phyloP scores from a whole-genome alignment of 1,140 invertebrate species.

The fruit fly (Drosophila melanogaster) region DNA sequence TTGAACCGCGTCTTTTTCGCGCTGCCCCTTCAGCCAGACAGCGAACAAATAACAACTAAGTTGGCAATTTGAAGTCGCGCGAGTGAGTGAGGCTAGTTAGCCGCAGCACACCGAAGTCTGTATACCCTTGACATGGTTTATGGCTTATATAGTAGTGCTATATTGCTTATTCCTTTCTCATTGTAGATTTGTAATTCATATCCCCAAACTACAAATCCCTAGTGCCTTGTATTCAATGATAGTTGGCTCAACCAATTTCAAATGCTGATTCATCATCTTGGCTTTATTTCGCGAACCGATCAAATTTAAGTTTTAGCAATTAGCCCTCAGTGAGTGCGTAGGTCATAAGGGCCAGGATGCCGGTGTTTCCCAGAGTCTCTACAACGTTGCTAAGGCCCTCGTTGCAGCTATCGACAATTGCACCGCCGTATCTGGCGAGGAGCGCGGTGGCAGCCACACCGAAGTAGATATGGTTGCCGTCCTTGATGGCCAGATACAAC shows the following conservation, averaged over 20 bases:
- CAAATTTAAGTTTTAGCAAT: not conserved
- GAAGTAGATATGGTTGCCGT: slow-evolving; percentile 31
- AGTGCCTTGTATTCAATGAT: too few species aligned
- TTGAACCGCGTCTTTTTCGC: not conserved
- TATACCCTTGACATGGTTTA: slow-evolving; percentile 6
- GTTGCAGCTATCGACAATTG: slow-evolving; percentile 16
- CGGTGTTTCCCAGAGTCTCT: slow-evolving; percentile 35
- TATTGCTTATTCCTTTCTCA: too few species aligned
- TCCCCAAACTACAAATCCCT: too few species aligned
- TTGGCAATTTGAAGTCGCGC: slow-evolving; percentile 79
- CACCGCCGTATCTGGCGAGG: slow-evolving; percentile 32
- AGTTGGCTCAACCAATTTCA: too few species aligned
- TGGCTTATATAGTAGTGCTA: too few species aligned
- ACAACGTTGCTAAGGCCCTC: slow-evolving; percentile 8
- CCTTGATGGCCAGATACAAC: slow-evolving; percentile 38
- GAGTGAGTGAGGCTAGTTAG: not conserved
- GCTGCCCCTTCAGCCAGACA: slow-evolving; percentile 57
- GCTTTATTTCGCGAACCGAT: not conserved
- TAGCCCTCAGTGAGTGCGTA: slow-evolving; percentile 36
- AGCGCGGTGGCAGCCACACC: slow-evolving; percentile 36
- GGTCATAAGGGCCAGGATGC: slow-evolving; percentile 49
- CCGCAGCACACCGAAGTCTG: not conserved
- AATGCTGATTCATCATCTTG: not conserved
- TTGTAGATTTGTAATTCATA: too few species aligned
- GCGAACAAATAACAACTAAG: slow-evolving; percentile 80